These are phyloP conservation scores for Eupithecia inturbata DNA, from an alignment of 2,888 invertebrate genomes.

Conservation along the genomic window DNA sequence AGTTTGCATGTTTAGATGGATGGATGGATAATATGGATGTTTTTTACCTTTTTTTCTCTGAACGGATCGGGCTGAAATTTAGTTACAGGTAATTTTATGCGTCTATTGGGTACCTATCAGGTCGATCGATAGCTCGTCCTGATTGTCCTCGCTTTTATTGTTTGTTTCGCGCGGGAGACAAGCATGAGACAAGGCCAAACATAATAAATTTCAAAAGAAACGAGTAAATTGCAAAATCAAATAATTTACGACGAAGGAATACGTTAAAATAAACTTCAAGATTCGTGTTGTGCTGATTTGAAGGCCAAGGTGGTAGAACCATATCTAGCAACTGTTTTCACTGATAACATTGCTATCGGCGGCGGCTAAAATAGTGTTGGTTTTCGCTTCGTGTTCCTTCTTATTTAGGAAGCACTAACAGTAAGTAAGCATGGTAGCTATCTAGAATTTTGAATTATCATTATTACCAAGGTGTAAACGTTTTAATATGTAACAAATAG, in stretches of 20 bases:
- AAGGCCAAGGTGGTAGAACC: not conserved
- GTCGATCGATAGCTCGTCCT: no score
- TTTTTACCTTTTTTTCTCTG: no score
- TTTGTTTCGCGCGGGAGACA: no score
- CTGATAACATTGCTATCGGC: not conserved
- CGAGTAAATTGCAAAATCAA: not conserved
- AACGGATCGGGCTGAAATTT: no score
- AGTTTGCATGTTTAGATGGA: no score
- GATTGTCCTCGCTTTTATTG: no score
- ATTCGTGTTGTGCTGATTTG: not conserved
- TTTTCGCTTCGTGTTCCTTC: not conserved
- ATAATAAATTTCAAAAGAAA: not conserved
- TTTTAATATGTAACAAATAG: not conserved
- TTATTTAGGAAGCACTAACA: not conserved
- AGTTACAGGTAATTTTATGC: no score
- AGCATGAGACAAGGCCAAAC: not conserved
- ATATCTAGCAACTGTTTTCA: not conserved
- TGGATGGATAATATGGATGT: no score
- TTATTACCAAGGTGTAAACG: no score
- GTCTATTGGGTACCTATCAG: no score
- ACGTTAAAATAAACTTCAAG: not conserved
- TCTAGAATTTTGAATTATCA: not conserved
- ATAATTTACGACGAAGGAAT: not conserved
- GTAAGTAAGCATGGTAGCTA: not conserved
- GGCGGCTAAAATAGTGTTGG: not conserved